Percentiles rank a stretch among this genome's conserved stretches.
Evolutionary conservation across 23 tunicate genomes (phyloP).

Genomic region (Phallusia fumigata): DNA sequence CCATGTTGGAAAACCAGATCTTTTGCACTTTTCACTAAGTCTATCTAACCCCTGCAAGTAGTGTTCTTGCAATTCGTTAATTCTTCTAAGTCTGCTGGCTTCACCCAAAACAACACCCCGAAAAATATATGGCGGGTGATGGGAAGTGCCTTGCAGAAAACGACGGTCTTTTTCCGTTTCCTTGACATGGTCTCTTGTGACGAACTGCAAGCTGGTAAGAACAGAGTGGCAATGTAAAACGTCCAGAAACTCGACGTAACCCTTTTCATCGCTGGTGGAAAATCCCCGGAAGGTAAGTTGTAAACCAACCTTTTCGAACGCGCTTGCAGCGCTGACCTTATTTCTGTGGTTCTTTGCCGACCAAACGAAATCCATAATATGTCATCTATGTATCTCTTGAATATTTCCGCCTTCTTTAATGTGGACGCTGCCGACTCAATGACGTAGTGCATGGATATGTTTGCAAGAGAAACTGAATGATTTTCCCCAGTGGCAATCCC

Average conservation of each 20-base stretch:
- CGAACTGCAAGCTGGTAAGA: background rate
- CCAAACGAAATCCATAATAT: background rate
- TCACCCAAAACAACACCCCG: background rate
- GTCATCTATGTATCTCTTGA: background rate
- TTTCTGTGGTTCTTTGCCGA: background rate
- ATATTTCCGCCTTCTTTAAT: background rate
- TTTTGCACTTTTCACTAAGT: background rate
- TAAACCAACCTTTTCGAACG: background rate
- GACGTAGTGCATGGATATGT: background rate
- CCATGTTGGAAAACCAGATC: background rate
- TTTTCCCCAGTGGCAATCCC: background rate
- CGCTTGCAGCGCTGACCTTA: background rate
- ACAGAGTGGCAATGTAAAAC: background rate
- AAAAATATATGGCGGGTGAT: background rate
- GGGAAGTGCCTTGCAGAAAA: background rate
- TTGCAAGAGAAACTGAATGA: background rate
- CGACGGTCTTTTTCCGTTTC: background rate
- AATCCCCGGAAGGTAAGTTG: background rate
- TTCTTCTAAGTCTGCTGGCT: background rate
- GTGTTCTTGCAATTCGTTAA: background rate
- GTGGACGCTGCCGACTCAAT: background rate
- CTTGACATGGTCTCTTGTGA: background rate
- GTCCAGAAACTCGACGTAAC: background rate
- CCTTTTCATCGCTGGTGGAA: background rate
- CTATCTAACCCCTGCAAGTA: background rate